These are phyloP conservation scores for Myopa tessellatipennis DNA, from an alignment of 2,888 invertebrate species.

Conservation along the genomic window DNA sequence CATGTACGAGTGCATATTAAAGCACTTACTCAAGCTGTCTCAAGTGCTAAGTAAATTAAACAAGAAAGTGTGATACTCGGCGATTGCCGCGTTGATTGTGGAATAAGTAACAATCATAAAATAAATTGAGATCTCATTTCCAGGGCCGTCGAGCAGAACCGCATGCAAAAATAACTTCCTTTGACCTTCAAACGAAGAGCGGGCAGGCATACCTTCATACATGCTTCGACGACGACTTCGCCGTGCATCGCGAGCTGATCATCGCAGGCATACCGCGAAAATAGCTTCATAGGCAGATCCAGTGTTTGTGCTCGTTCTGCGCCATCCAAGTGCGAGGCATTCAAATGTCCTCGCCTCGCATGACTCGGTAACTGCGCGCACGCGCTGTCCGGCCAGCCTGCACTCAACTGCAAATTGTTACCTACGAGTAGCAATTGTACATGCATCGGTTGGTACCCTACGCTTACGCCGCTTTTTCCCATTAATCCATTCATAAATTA, in stretches of 20 bases:
- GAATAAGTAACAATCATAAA: constrained; percentile 34
- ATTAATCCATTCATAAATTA: constrained; percentile 32
- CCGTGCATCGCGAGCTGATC: too few relatives aligned
- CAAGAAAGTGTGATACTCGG: neutral
- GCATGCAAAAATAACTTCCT: constrained; percentile 29
- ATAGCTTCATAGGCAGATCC: too few relatives aligned
- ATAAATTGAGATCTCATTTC: constrained; percentile 39
- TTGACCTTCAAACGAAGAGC: constrained; percentile 19
- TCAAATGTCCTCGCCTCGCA: constrained; percentile 2
- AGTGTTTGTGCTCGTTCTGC: too few relatives aligned
- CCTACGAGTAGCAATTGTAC: neutral
- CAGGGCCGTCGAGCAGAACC: constrained; percentile 21
- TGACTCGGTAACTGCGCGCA: neutral
- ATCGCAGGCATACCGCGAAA: too few relatives aligned
- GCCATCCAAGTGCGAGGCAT: neutral
- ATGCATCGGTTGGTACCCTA: neutral
- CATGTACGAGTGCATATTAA: too few relatives aligned
- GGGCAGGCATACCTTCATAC: neutral
- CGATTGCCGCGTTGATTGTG: constrained; percentile 20
- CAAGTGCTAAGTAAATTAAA: constrained; percentile 9
- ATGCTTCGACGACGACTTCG: too few relatives aligned
- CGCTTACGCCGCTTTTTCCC: neutral
- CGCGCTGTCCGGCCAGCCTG: neutral
- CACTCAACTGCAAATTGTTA: neutral
- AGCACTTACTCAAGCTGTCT: constrained; percentile 14